Evolutionary conservation across 1,140 invertebrate genomes (phyloP).

Genomic region (Aethina tumida): DNA sequence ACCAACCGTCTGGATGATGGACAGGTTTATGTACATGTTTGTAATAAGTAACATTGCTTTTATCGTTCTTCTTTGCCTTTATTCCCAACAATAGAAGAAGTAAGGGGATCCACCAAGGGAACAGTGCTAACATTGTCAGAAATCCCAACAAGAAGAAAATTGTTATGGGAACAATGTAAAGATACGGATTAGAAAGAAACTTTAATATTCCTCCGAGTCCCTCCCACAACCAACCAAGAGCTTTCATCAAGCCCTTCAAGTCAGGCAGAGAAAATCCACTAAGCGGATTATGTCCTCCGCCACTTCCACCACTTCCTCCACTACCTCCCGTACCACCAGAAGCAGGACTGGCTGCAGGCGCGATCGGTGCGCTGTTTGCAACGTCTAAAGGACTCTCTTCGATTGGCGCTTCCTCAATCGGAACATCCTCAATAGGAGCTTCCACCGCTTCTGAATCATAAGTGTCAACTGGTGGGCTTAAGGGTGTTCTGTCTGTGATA

Average conservation of each 20-base stretch:
- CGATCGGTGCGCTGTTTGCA: constrained; percentile 7
- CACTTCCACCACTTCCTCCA: constrained; percentile 32
- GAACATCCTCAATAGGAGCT: constrained; percentile 6
- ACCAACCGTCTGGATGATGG: constrained; percentile 32
- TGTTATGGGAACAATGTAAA: constrained; percentile 25
- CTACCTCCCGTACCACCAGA: constrained; percentile 32
- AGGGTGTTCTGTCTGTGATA: constrained; percentile 12
- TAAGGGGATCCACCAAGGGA: constrained; percentile 34
- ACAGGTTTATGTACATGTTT: constrained; percentile 31
- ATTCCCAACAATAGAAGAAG: constrained; percentile 23
- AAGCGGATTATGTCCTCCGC: constrained; percentile 36
- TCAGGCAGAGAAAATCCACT: constrained; percentile 24
- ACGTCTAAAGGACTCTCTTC: constrained; percentile 12
- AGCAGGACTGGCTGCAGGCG: constrained; percentile 29
- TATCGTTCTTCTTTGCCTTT: constrained; percentile 20
- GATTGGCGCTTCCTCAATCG: constrained; percentile 5
- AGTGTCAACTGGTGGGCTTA: constrained; percentile 16
- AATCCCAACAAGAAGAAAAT: constrained; percentile 27
- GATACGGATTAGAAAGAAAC: constrained; percentile 26
- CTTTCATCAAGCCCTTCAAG: constrained; percentile 27
- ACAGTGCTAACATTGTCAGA: constrained; percentile 24
- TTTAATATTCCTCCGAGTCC: constrained; percentile 17
- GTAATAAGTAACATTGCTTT: constrained; percentile 23
- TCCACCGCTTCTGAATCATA: constrained; percentile 14
- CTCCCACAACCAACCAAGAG: constrained; percentile 22